phyloP scores from a whole-genome alignment of 2,888 invertebrate species.

The Luperina nickerlii region DNA sequence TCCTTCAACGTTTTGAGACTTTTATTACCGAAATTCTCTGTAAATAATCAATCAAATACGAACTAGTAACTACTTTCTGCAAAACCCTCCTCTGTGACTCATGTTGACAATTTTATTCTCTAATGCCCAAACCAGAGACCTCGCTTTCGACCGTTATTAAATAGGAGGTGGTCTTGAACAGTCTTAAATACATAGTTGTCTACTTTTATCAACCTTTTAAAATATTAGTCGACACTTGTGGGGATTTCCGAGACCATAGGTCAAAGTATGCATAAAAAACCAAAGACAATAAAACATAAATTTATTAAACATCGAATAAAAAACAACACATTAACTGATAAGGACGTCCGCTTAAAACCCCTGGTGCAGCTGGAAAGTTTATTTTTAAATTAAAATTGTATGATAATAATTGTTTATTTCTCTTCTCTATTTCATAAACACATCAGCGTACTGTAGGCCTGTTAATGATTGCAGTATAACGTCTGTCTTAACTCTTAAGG shows the following conservation, averaged over 20 bases:
- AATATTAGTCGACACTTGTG: not conserved
- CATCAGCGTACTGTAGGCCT: not conserved
- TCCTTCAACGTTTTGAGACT: too few species aligned
- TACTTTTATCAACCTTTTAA: not conserved
- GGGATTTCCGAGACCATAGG: not conserved
- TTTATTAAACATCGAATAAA: slow-evolving; percentile 4
- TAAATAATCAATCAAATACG: not conserved
- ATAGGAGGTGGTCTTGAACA: not conserved
- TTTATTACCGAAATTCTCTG: not conserved
- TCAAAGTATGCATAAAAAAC: not conserved
- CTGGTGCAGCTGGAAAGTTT: slow-evolving; percentile 7
- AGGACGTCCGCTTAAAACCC: slow-evolving; percentile 38
- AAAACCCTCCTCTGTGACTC: not conserved
- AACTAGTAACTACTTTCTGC: not conserved
- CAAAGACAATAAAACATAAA: not conserved
- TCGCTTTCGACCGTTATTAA: not conserved
- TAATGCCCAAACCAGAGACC: not conserved
- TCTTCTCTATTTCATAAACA: not conserved
- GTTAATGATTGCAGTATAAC: not conserved
- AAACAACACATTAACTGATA: slow-evolving; percentile 26
- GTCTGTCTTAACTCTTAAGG: not conserved
- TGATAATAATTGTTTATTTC: slow-evolving; percentile 15
- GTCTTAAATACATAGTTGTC: not conserved
- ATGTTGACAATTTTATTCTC: too few species aligned
- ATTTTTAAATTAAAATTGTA: slow-evolving; percentile 22